A percentile compares a stretch with the other conserved stretches of the same genome.
phyloP scores from a whole-genome alignment of 2,113 vertebrate species.

The Oryzias javanicus region DNA sequence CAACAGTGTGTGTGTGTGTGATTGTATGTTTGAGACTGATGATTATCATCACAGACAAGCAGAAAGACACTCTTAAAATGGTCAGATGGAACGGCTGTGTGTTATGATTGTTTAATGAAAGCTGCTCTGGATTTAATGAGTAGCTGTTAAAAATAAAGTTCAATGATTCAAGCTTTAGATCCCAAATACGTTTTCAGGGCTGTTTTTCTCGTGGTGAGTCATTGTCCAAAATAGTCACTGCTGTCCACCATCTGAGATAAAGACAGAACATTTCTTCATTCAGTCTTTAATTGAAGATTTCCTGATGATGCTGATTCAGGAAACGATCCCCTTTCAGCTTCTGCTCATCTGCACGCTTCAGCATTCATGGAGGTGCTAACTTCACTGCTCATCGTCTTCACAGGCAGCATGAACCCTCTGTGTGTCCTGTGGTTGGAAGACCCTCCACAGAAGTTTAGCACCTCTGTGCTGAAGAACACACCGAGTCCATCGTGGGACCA shows the following conservation, averaged over 20 bases:
- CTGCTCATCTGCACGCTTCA: too few relatives aligned
- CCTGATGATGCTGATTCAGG: not conserved
- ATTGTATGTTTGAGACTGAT: too few relatives aligned
- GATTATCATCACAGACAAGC: too few relatives aligned
- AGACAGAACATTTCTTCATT: constrained; percentile 11
- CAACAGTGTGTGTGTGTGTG: too few relatives aligned
- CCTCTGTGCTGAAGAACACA: constrained; percentile 73
- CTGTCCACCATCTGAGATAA: not conserved
- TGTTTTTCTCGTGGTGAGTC: constrained; percentile 30
- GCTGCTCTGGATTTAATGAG: constrained; percentile 12
- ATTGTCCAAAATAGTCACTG: constrained; percentile 12
- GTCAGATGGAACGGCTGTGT: not conserved
- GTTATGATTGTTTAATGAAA: not conserved
- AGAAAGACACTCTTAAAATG: too few relatives aligned
- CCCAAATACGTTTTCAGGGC: not conserved
- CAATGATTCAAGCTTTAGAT: not conserved
- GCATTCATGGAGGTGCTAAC: too few relatives aligned
- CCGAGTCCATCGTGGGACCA: constrained; percentile 85
- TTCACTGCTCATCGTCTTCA: constrained; percentile 3
- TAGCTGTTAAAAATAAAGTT: not conserved
- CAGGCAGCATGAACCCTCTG: constrained; percentile 77
- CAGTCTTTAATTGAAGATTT: constrained; percentile 2
- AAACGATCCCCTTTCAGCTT: not conserved
- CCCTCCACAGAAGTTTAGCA: constrained; percentile 86
- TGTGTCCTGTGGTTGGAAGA: constrained; percentile 85